These are phyloP conservation scores for Agriopis leucophaearia DNA, from an alignment of 2,888 invertebrate species.

Conservation along the genomic window DNA sequence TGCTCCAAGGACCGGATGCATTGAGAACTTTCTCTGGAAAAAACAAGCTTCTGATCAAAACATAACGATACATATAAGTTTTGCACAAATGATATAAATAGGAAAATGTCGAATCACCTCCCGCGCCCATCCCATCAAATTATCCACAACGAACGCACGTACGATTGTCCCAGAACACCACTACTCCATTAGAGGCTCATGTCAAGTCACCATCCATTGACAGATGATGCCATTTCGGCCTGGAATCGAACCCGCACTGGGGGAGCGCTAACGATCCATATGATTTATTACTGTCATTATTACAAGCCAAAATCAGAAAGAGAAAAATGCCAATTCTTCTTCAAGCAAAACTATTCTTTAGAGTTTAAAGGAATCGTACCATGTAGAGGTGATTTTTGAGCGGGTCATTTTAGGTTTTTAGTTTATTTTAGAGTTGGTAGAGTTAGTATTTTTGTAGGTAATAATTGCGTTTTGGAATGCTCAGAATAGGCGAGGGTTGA, in stretches of 20 bases:
- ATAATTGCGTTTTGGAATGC: constrained; percentile 75
- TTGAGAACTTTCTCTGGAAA: too few species aligned
- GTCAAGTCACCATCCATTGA: constrained; percentile 84
- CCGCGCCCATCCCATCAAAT: constrained; percentile 32
- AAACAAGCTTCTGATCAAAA: too few species aligned
- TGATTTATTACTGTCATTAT: constrained; percentile 86
- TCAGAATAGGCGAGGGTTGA: constrained; percentile 16
- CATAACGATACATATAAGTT: too few species aligned
- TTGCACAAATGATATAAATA: neutral
- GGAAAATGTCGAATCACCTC: neutral
- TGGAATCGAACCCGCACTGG: constrained; percentile 82
- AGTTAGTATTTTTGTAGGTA: constrained; percentile 58
- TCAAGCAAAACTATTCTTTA: constrained; percentile 43
- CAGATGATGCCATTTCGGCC: constrained; percentile 85
- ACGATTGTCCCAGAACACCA: constrained; percentile 71
- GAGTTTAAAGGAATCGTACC: neutral
- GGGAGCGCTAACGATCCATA: constrained; percentile 85
- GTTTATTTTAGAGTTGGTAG: constrained; percentile 45
- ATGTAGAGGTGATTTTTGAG: constrained; percentile 33
- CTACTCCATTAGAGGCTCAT: constrained; percentile 82
- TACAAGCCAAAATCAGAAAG: constrained; percentile 61
- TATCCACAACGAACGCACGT: constrained; percentile 43
- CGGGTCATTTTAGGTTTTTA: constrained; percentile 23
- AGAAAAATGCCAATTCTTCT: constrained; percentile 61
- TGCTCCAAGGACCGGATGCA: too few species aligned